A percentile compares a stretch with the other conserved stretches of the same genome.
These are phyloP conservation scores for Cotesia typhae DNA, from an alignment of 1,140 invertebrate genomes.

Conservation along the genomic window DNA sequence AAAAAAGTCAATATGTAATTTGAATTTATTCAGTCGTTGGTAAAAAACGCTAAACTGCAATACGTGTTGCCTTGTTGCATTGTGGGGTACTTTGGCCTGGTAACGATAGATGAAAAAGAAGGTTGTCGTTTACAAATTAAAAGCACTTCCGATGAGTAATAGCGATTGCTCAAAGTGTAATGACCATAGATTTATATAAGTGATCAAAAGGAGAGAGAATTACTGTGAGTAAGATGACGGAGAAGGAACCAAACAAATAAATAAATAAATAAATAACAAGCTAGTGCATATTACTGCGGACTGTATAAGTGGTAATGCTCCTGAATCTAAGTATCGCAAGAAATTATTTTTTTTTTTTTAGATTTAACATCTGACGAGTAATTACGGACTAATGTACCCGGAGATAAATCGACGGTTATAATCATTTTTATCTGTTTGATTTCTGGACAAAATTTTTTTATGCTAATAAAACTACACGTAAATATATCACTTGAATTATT, in stretches of 20 bases:
- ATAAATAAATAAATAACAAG: too few species aligned
- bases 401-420: slow-evolving; percentile 27
- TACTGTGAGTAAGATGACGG: not conserved
- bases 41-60: slow-evolving; percentile 22
- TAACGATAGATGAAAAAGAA: slow-evolving; percentile 40
- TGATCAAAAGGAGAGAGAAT: not conserved
- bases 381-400: slow-evolving; percentile 31
- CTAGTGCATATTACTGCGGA: not conserved
- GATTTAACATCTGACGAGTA: slow-evolving; percentile 19
- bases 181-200: slow-evolving; percentile 18
- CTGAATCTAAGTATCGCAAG: slow-evolving; percentile 15
- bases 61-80: slow-evolving; percentile 24
- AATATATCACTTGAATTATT: too few species aligned
- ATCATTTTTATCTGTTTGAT: too few species aligned
- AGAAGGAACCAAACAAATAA: not conserved
- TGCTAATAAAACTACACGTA: too few species aligned
- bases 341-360: slow-evolving; percentile 9
- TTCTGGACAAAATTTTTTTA: too few species aligned
- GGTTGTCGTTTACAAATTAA: slow-evolving; percentile 55
- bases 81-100: slow-evolving; percentile 26
- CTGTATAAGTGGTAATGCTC: slow-evolving; percentile 10
- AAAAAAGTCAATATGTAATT: slow-evolving; percentile 24
- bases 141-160: slow-evolving; percentile 51
- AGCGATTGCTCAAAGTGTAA: slow-evolving; percentile 28
- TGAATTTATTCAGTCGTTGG: slow-evolving; percentile 33